Base-by-base conservation (phyloP, 2,113 vertebrate species). In the Parotia lawesii region DNA sequence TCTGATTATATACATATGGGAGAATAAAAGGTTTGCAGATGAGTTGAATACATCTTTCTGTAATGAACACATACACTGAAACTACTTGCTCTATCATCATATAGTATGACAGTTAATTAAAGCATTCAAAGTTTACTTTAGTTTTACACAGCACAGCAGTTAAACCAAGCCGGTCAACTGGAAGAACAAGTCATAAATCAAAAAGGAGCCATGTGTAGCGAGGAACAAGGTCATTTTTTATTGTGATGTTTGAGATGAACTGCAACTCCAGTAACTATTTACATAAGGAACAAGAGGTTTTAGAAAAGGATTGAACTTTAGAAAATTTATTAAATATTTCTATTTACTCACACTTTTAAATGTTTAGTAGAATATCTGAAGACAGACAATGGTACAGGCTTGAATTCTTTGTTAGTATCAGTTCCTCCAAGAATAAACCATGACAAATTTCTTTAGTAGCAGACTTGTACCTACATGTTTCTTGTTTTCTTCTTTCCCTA, bases 131-230 rank as follows among this genome's bases (percentile, higher is more conserved):
- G 90, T 91, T 96, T 79, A 86, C 66, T 90, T 95, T 56, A 82
- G 60, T 92, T 94, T 95, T 74, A 91, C 67, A 92, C 37, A 80
- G 89, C 50, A 79, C 35, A 95, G 74, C 74, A 95, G 72, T 83
- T 87, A 92, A 92, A 93, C 38, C 62, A 91, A 95, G 94, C 44
- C 91, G 87, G 77, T 74, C 74, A 89, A 92, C 90, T 72, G 72
- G 95, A 94, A 94, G 87, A 96, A 67, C 81, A 67, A 80, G 78
- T 77, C 60, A 73, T 89, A 93, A 88, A 96, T 83, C 66, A 82
- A 72, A 73, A 82, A 66, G 44, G 17, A 90, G 53, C 28, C 37
- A 16, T 45, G 24, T 22, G 18, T 12, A 67, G 79, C n/a, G 80
- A 44, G 44, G 22, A 95, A 76, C 9, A 87, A 71, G 28, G n/a